A percentile compares a stretch with the other conserved stretches of the same genome.
Conservation (phyloP, 2,113 vertebrate species). For the Hyperopisus bebe region DNA sequence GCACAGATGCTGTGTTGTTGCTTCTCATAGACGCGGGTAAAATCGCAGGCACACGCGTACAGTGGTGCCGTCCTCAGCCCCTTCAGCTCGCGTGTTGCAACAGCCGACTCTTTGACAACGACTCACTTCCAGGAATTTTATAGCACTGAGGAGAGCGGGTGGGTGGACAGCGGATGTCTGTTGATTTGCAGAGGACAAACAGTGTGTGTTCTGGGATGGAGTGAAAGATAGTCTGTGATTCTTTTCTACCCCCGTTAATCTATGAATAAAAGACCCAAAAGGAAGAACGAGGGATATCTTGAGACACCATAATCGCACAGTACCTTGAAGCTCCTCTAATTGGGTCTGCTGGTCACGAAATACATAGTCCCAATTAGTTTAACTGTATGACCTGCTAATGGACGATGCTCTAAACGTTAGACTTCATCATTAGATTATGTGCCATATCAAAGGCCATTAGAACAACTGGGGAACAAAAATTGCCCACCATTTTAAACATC, state of each 20-base stretch:
- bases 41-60: neutral
- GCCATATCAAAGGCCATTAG: neutral
- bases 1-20: neutral
- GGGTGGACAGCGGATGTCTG: neutral
- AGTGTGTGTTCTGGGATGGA: neutral
- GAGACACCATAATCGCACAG: neutral
- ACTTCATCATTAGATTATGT: neutral
- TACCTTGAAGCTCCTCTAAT: neutral
- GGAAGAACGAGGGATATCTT: neutral
- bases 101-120: neutral
- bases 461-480: neutral
- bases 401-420: neutral
- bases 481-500: neutral
- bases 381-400: constrained; percentile 8
- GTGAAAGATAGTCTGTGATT: neutral
- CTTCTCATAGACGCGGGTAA: neutral
- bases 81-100: neutral
- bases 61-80: neutral
- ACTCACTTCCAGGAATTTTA: neutral
- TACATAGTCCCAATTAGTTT: neutral
- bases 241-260: neutral
- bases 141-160: neutral
- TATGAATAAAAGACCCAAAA: neutral
- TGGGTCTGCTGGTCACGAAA: neutral
- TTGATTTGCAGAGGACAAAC: neutral